Evolutionary conservation across 1,140 invertebrate species (phyloP).

Genomic region (Colletes latitarsis): DNA sequence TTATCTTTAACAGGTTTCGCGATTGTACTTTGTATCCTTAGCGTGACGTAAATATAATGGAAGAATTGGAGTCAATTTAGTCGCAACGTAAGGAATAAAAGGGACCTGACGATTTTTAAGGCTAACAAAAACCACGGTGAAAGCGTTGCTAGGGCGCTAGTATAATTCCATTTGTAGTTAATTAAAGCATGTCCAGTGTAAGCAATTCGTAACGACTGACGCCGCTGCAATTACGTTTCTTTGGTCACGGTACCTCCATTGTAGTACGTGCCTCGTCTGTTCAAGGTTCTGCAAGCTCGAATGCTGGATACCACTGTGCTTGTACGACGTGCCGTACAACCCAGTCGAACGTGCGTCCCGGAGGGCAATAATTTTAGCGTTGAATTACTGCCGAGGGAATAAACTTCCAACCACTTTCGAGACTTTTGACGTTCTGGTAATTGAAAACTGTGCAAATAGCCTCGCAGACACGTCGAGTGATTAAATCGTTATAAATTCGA

Average conservation of each 20-base stretch:
- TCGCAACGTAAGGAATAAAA: too few species aligned
- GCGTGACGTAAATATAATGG: too few species aligned
- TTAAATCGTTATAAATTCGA: too few species aligned
- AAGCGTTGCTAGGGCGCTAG: too few species aligned
- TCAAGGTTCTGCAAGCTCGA: not conserved
- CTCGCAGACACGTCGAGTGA: too few species aligned
- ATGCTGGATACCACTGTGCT: slow-evolving; percentile 12
- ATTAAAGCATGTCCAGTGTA: slow-evolving; percentile 5
- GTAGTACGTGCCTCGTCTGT: slow-evolving; percentile 27
- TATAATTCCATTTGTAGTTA: slow-evolving; percentile 11
- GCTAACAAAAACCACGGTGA: not conserved
- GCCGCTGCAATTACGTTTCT: slow-evolving; percentile 3
- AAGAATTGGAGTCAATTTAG: too few species aligned
- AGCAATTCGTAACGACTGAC: slow-evolving; percentile 14
- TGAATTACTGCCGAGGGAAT: slow-evolving; percentile 65
- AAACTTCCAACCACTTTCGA: slow-evolving; percentile 11
- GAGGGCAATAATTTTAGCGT: slow-evolving; percentile 65
- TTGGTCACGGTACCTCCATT: slow-evolving; percentile 24
- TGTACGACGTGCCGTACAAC: slow-evolving; percentile 20
- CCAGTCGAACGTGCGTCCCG: slow-evolving; percentile 11
- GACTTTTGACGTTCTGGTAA: slow-evolving; percentile 3
- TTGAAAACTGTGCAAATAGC: not conserved
- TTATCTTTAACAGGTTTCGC: too few species aligned
- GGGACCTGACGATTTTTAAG: not conserved
- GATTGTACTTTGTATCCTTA: too few species aligned